Percentiles rank a stretch among this genome's conserved stretches.
Evolutionary conservation across 2,888 invertebrate genomes (phyloP).

Genomic region (Drosophila paranaensis): DNA sequence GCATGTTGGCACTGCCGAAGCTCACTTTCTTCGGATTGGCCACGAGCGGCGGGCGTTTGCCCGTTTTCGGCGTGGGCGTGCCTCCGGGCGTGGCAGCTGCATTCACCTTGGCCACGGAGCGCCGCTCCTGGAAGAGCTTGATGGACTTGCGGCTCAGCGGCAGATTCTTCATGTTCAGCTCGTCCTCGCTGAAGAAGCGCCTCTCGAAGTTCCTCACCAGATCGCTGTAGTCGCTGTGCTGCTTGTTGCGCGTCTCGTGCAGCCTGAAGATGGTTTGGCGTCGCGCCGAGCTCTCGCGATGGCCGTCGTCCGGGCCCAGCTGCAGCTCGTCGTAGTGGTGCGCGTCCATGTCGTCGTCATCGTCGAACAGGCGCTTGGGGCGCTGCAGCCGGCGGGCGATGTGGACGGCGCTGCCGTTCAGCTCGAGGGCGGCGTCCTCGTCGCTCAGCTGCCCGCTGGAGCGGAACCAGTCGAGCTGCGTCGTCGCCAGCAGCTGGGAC

Average conservation of each 20-base stretch:
- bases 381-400: conserved; percentile 87
- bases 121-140: conserved; percentile 78
- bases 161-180: conserved; percentile 80
- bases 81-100: conserved; percentile 57
- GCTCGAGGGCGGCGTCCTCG: conserved; percentile 85
- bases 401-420: conserved; percentile 87
- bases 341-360: conserved; percentile 68
- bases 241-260: conserved; percentile 78
- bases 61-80: conserved; percentile 48
- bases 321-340: conserved; percentile 55
- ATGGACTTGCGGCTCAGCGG: conserved; percentile 83
- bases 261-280: conserved; percentile 83
- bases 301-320: conserved; percentile 40
- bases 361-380: conserved; percentile 83
- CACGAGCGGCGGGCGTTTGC: conserved; percentile 45
- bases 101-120: conserved; percentile 73
- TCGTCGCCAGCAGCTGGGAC: conserved; percentile 90
- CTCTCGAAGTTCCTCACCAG: conserved; percentile 83
- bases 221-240: conserved; percentile 82
- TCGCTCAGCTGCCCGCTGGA: conserved; percentile 73
- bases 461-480: conserved; percentile 86
- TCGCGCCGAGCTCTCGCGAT: conserved; percentile 64
- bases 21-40: conserved; percentile 50
- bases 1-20: conserved; percentile 54
- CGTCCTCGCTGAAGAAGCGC: conserved; percentile 81